phyloP scores from a whole-genome alignment of 2,113 vertebrate species.

The Amazona guildingii region DNA sequence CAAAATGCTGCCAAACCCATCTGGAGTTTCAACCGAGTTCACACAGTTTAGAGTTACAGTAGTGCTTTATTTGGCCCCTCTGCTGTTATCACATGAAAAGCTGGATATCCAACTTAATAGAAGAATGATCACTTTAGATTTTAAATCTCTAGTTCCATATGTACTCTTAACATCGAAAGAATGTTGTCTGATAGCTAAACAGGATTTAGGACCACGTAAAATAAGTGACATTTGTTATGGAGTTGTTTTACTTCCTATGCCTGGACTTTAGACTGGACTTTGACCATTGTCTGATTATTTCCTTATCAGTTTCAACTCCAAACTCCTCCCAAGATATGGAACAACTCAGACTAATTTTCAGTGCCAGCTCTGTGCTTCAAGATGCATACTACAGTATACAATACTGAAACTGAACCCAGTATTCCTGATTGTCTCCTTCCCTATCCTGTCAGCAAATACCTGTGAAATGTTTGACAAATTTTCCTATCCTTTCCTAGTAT shows the following conservation, averaged over 20 bases:
- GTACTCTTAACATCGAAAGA: background rate
- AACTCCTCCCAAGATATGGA: background rate
- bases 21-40: background rate
- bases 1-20: background rate
- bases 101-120: background rate
- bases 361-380: background rate
- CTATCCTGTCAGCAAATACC: background rate
- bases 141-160: background rate
- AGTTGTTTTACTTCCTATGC: background rate
- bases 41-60: background rate
- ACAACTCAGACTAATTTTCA: background rate
- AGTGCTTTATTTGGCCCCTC: background rate
- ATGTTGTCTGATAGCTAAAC: background rate
- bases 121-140: background rate
- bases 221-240: background rate
- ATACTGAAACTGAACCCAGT: background rate
- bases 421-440: background rate
- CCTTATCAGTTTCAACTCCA: background rate
- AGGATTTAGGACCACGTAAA: rapidly evolving
- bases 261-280: background rate
- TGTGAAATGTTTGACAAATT: background rate
- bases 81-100: background rate
- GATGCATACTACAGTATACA: background rate
- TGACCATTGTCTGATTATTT: background rate
- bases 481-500: background rate